A percentile compares a stretch with the other conserved stretches of the same genome.
phyloP scores from a whole-genome alignment of 2,888 invertebrate genomes.

The Cordilura impudica region DNA sequence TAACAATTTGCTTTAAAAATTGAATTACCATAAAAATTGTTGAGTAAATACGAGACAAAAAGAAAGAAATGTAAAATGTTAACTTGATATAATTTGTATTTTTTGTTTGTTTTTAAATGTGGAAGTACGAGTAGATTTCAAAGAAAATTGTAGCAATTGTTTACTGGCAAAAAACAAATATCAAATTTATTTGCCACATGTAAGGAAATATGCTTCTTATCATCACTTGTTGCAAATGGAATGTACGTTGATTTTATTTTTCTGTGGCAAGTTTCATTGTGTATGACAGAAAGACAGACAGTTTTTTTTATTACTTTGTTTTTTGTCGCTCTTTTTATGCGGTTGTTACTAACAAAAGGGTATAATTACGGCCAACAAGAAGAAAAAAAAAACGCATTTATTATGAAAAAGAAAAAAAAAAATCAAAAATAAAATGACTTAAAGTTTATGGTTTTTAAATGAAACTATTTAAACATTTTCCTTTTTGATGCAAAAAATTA shows the following conservation, averaged over 20 bases:
- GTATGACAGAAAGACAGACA: conserved; percentile 34
- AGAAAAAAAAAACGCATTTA: conserved; percentile 16
- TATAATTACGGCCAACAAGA: neutral
- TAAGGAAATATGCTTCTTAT: conserved; percentile 62
- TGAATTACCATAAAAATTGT: conserved; percentile 30
- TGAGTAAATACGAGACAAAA: conserved; percentile 33
- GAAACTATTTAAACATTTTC: neutral
- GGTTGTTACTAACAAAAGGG: neutral
- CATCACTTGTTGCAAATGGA: conserved; percentile 60
- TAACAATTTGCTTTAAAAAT: conserved; percentile 42
- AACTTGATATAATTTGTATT: conserved; percentile 30
- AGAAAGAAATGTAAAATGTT: neutral
- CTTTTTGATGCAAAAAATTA: conserved; percentile 18
- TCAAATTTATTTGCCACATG: conserved; percentile 17
- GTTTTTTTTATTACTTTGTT: conserved; percentile 6
- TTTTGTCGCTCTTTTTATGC: conserved; percentile 7
- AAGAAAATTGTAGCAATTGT: conserved; percentile 52
- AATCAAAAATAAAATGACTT: neutral
- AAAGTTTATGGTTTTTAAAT: neutral
- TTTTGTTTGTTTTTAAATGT: conserved; percentile 36
- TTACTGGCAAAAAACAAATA: conserved; percentile 23
- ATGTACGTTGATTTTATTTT: conserved; percentile 34
- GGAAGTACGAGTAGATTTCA: conserved; percentile 46
- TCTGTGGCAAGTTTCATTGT: neutral
- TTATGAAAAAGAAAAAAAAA: conserved; percentile 26